Percentiles rank a stretch among this genome's conserved stretches.
Evolutionary conservation across 2,888 invertebrate genomes (phyloP).

Genomic region (Habroteleia sp.): DNA sequence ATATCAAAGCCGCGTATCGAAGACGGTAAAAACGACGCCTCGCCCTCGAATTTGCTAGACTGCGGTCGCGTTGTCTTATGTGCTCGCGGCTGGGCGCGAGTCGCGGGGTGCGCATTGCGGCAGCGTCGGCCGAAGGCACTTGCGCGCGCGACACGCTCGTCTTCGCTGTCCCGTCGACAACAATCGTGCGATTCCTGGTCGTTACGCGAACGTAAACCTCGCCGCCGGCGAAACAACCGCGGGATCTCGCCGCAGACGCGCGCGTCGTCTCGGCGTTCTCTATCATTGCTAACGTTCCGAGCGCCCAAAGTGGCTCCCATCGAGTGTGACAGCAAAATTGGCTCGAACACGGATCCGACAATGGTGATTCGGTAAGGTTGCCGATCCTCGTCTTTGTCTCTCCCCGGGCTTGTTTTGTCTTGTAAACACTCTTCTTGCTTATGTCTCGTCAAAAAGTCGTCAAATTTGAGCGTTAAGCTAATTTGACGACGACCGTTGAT

Average conservation of each 20-base stretch:
- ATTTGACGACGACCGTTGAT: too few species aligned
- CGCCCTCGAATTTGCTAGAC: not conserved
- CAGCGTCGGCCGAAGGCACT: slow-evolving; percentile 31
- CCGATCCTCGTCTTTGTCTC: not conserved
- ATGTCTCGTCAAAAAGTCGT: too few species aligned
- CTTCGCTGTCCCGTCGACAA: slow-evolving; percentile 2
- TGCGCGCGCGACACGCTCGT: slow-evolving; percentile 29
- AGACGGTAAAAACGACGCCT: not conserved
- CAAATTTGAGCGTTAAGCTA: too few species aligned
- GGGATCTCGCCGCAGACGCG: not conserved
- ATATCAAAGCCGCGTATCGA: not conserved
- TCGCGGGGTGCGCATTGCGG: slow-evolving; percentile 47
- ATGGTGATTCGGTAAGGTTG: slow-evolving; percentile 79
- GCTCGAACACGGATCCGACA: slow-evolving; percentile 78
- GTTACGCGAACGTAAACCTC: not conserved
- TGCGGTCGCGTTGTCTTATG: slow-evolving; percentile 2
- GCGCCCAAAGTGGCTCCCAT: slow-evolving; percentile 72
- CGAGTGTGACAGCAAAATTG: slow-evolving; percentile 75
- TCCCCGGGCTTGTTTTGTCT: too few species aligned
- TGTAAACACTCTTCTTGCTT: too few species aligned
- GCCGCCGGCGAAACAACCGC: not conserved
- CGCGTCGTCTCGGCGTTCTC: not conserved
- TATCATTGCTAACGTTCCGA: slow-evolving; percentile 16
- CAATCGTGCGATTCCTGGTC: not conserved
- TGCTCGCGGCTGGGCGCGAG: slow-evolving; percentile 30